phyloP scores from a whole-genome alignment of 2,888 invertebrate genomes.

The Eupithecia insigniata region DNA sequence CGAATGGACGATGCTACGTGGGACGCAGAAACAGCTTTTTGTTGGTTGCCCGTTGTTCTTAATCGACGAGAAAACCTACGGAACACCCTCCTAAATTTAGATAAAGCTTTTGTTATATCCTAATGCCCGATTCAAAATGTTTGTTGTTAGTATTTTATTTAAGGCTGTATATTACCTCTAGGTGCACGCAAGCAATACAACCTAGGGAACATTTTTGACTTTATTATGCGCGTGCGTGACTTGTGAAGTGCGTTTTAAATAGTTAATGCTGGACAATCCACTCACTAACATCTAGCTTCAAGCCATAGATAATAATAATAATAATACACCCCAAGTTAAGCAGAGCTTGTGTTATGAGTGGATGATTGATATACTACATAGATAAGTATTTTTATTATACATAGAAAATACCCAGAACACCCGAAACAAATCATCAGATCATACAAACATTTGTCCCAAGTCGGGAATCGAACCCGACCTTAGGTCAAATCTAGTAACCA shows the following conservation, averaged over 20 bases:
- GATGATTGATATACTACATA: too few relatives aligned
- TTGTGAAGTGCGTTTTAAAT: background rate
- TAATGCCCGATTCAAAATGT: background rate
- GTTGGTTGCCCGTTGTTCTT: background rate
- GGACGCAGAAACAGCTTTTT: slow-evolving; percentile 2
- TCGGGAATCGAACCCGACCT: too few relatives aligned
- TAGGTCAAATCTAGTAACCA: background rate
- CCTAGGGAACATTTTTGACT: background rate
- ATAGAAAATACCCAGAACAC: too few relatives aligned
- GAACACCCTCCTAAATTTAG: slow-evolving; percentile 8
- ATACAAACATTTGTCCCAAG: too few relatives aligned
- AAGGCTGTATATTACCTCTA: background rate
- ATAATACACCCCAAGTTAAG: too few relatives aligned
- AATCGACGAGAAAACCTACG: background rate
- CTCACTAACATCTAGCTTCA: too few relatives aligned
- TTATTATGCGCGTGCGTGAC: background rate
- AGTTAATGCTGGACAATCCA: too few relatives aligned
- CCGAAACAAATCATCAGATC: too few relatives aligned
- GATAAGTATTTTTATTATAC: too few relatives aligned
- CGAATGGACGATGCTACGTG: slow-evolving; percentile 21
- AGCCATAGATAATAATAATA: too few relatives aligned
- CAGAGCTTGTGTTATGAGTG: too few relatives aligned
- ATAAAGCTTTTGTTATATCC: background rate
- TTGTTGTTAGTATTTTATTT: background rate
- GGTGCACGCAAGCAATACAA: background rate